Evolutionary conservation across 2,888 invertebrate genomes (phyloP).

Genomic region (Torymus tubicola): DNA sequence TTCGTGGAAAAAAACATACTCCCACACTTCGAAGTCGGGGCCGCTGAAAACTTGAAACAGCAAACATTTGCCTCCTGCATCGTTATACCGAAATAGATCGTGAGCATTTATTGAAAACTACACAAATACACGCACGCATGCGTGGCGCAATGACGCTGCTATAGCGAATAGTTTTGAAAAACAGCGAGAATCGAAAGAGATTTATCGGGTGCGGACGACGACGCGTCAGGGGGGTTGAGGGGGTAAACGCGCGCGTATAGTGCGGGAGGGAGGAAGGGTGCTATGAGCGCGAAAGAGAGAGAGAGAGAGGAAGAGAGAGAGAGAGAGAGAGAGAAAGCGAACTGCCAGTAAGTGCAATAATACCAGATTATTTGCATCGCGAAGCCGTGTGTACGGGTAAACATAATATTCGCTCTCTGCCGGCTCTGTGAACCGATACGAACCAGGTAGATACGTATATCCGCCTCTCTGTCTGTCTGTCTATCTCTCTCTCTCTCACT

Average conservation of each 20-base stretch:
- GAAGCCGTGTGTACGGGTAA: slow-evolving; percentile 75
- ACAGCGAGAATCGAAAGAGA: slow-evolving; percentile 56
- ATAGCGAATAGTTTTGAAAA: slow-evolving; percentile 3
- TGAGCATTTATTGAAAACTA: not conserved
- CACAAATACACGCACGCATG: not conserved
- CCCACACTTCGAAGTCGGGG: no score
- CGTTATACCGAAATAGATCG: no score
- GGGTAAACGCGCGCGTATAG: slow-evolving; percentile 25
- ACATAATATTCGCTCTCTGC: slow-evolving; percentile 76
- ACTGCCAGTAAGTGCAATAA: slow-evolving; percentile 75
- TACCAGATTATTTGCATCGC: slow-evolving; percentile 76
- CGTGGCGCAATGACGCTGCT: not conserved
- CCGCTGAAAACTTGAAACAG: no score
- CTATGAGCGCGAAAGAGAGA: slow-evolving; percentile 37
- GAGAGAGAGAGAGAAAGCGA: slow-evolving; percentile 60
- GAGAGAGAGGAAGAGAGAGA: slow-evolving; percentile 38
- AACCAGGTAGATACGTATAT: slow-evolving; percentile 68
- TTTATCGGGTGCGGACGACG: slow-evolving; percentile 56
- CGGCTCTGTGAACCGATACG: slow-evolving; percentile 64
- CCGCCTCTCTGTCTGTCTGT: slow-evolving; percentile 60
- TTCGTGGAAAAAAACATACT: no score
- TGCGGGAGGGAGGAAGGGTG: not conserved
- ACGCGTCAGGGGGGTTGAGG: slow-evolving; percentile 28
- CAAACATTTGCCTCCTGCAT: no score
- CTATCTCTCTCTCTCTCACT: slow-evolving; percentile 57